Evolutionary conservation across 2,113 vertebrate genomes (phyloP), one percentile per base, ranked within the genome.

Genomic region (Osmerus eperlanus): DNA sequence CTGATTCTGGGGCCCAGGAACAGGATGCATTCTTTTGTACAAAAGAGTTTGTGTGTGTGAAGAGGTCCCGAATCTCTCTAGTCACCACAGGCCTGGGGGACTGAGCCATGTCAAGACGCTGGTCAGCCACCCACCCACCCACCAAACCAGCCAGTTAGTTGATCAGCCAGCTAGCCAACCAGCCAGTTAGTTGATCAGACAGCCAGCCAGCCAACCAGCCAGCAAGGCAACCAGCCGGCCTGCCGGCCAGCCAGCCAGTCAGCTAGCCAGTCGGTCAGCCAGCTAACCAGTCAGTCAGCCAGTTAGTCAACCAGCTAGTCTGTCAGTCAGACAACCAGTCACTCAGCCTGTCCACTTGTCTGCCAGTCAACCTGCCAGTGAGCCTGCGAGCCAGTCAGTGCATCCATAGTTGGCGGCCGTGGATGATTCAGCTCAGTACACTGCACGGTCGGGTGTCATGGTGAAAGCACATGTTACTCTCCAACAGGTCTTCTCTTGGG

Each of bases 21-120:
- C 80, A 84, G 85, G 81, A 81, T 81, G 76, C 83, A 88, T 88
- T 88, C 86, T 82, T 83, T 68, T 76, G 75, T 70, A 73, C 78
- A 23, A 23, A 73, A 41, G 65, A 67, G 83, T 70, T 47, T 53
- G 51, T 63, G 69, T 71, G 71, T 63, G 59, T 32, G 70, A 41
- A 65, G 36, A 65, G 64, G 11, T 41, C 36, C 16, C 32, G 36
- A 65, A 32, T 65, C 64, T 21, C n/a, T 21, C 15, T 14, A 18
- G 32, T 47, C 63, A 47, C 63, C 32, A 19, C 32, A n/a, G 18
- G n/a, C 18, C 8, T 21, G 23, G 36, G 36, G 64, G 18, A 65
- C 32, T 65, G n/a, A 65, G 19, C 28, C 19, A 47, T 65, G 29
- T n/a, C 25, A 36, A 65, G 11, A 36, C 9, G 36, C 54, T n/a